These are phyloP conservation scores for Ophthalmolycus amberensis DNA, from an alignment of 2,113 vertebrate species.

Conservation along the genomic window DNA sequence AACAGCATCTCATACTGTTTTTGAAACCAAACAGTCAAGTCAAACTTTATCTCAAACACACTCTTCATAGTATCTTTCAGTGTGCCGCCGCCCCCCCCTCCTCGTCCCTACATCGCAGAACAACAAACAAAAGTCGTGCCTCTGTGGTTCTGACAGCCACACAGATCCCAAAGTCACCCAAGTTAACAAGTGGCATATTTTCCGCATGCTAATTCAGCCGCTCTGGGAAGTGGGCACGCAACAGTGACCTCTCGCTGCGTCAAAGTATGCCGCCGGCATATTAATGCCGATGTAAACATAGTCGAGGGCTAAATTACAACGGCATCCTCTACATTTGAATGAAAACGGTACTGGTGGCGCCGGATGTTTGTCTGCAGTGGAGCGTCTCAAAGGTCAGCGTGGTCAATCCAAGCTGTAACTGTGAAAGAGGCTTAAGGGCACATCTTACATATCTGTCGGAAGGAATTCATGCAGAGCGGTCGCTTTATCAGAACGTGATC, in stretches of 20 bases:
- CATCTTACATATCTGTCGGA: slow-evolving; percentile 20
- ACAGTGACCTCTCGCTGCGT: slow-evolving; percentile 61
- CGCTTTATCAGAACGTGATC: background rate
- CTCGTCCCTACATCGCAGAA: slow-evolving; percentile 44
- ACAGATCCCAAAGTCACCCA: slow-evolving; percentile 68
- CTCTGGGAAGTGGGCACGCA: slow-evolving; percentile 56
- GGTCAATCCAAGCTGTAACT: slow-evolving; percentile 44
- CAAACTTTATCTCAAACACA: background rate
- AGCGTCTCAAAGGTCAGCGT: slow-evolving; percentile 46
- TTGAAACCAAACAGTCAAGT: background rate
- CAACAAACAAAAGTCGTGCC: slow-evolving; percentile 47
- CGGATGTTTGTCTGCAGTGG: slow-evolving; percentile 33
- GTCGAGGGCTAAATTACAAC: slow-evolving; percentile 39
- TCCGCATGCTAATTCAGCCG: slow-evolving; percentile 70
- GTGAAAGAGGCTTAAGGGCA: slow-evolving; percentile 19
- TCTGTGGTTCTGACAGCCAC: slow-evolving; percentile 54
- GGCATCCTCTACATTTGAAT: slow-evolving; percentile 46
- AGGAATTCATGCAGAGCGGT: background rate
- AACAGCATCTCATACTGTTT: background rate
- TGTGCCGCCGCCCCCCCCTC: background rate
- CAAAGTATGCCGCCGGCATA: slow-evolving; percentile 53
- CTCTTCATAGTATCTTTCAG: slow-evolving; percentile 1
- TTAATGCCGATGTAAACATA: slow-evolving; percentile 61
- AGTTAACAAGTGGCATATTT: slow-evolving; percentile 70
- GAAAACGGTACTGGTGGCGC: slow-evolving; percentile 30